Percentiles rank a stretch among this genome's conserved stretches.
Evolutionary conservation across 2,797 vertebrate genomes (phyloP).

Genomic region (Lepilemur ruficaudatus): DNA sequence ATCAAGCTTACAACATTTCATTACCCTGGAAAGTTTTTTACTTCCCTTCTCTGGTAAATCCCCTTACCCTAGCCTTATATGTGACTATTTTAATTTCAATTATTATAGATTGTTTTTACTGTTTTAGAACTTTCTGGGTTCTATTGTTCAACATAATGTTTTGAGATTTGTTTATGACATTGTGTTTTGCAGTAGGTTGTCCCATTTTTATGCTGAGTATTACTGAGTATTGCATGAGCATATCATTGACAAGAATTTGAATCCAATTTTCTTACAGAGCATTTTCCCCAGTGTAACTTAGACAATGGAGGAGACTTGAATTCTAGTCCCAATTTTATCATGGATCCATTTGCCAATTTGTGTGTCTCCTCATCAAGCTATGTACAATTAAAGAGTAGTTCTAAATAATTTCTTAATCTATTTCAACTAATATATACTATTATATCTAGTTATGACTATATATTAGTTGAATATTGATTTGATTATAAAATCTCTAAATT

Average conservation of each 20-base stretch:
- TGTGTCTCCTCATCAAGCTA: background rate
- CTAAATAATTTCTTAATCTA: background rate
- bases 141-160: background rate
- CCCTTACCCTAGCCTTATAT: background rate
- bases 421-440: background rate
- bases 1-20: background rate
- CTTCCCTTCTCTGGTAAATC: background rate
- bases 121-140: background rate
- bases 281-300: background rate
- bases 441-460: background rate
- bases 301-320: background rate
- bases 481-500: constrained; percentile 2
- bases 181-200: background rate
- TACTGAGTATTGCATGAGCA: background rate
- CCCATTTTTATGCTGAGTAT: background rate
- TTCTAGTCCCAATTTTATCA: background rate
- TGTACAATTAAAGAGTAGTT: background rate
- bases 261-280: background rate
- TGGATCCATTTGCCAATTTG: background rate
- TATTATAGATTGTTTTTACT: background rate
- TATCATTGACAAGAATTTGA: background rate
- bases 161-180: background rate
- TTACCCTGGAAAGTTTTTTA: background rate
- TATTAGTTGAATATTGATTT: background rate
- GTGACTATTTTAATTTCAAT: background rate